These are phyloP conservation scores for Phengaris arion DNA, from an alignment of 2,888 invertebrate species.

Conservation along the genomic window DNA sequence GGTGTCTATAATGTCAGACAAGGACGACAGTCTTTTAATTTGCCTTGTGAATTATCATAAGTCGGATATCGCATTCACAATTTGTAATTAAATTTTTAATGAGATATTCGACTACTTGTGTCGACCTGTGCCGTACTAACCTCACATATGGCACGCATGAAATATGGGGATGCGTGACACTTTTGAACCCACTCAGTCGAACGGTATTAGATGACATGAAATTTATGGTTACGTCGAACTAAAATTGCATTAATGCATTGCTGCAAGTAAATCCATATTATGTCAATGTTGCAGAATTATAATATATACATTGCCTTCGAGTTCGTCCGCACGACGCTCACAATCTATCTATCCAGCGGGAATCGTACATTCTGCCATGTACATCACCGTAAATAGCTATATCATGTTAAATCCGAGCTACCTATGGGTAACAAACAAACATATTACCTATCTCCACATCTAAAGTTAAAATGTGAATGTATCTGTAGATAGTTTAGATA, in stretches of 20 bases:
- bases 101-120: too few relatives aligned
- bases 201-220: neutral
- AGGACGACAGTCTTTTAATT: neutral
- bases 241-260: neutral
- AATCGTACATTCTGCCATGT: too few relatives aligned
- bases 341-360: too few relatives aligned
- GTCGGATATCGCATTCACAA: too few relatives aligned
- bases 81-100: too few relatives aligned
- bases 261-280: neutral
- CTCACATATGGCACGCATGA: neutral
- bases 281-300: neutral
- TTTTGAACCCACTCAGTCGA: neutral
- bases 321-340: too few relatives aligned
- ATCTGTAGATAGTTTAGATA: too few relatives aligned
- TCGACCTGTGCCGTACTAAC: neutral
- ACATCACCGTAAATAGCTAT: too few relatives aligned
- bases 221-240: neutral
- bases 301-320: neutral
- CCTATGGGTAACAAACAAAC: too few relatives aligned
- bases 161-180: constrained; percentile 3
- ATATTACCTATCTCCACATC: too few relatives aligned
- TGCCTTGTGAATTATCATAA: neutral
- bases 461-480: too few relatives aligned
- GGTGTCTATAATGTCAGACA: neutral
- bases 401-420: too few relatives aligned